These are phyloP conservation scores for Hoplias malabaricus DNA, from an alignment of 2,113 vertebrate species.

Conservation along the genomic window DNA sequence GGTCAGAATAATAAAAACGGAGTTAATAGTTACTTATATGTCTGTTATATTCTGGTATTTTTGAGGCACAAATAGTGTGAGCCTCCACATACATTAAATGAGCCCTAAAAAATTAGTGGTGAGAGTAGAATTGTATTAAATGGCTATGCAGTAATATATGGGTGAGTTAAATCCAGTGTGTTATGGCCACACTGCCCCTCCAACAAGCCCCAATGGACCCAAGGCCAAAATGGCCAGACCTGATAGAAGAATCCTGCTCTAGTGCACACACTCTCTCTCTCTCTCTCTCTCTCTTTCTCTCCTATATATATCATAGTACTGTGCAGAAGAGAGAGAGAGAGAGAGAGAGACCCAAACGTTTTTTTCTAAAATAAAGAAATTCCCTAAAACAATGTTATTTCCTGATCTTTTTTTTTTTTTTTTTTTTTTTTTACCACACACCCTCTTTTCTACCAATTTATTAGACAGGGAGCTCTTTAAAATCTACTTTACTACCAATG, in stretches of 20 bases:
- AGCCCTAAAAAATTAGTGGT: not conserved
- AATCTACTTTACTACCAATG: too few species aligned
- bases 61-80: not conserved
- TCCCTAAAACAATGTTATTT: too few species aligned
- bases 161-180: not conserved
- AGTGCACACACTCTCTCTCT: conserved; percentile 15
- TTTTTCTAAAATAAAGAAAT: too few species aligned
- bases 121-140: not conserved
- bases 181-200: conserved; percentile 38
- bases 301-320: too few species aligned
- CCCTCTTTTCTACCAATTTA: not conserved
- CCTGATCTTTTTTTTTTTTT: too few species aligned
- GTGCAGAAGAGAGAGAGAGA: too few species aligned
- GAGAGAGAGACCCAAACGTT: too few species aligned
- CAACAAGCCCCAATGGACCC: conserved; percentile 44
- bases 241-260: conserved; percentile 28
- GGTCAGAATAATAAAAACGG: not conserved
- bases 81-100: not conserved
- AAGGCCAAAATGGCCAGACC: conserved; percentile 57
- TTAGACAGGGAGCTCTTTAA: not conserved
- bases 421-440: not conserved
- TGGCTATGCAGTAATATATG: not conserved
- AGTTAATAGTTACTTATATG: not conserved
- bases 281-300: too few species aligned
- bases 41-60: too few species aligned